Percentiles rank a stretch among this genome's conserved stretches.
Evolutionary conservation across 1,140 invertebrate species (phyloP).

Genomic region (Zaprionus ornatus): DNA sequence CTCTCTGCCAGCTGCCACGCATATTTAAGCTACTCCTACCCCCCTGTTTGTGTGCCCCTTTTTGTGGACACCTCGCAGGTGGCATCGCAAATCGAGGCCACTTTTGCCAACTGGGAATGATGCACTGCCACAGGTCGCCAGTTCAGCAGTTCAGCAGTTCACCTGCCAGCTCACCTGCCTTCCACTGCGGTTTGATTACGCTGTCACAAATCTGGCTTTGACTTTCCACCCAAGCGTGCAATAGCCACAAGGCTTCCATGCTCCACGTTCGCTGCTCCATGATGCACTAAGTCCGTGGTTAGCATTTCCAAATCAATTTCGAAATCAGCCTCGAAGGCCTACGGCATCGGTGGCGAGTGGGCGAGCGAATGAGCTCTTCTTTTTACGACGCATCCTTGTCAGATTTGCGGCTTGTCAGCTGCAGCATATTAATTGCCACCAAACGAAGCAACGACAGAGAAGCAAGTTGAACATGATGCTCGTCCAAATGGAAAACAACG

Average conservation of each 20-base stretch:
- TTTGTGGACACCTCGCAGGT: constrained; percentile 6
- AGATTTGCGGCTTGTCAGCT: background rate
- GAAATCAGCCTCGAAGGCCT: background rate
- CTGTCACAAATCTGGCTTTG: constrained; percentile 31
- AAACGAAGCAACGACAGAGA: background rate
- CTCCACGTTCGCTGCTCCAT: background rate
- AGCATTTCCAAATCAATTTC: constrained; percentile 1
- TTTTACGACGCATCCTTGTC: too few species aligned
- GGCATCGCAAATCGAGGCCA: constrained; percentile 22
- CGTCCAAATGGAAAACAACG: background rate
- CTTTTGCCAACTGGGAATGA: constrained; percentile 12
- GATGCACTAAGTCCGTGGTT: background rate
- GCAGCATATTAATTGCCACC: constrained; percentile 1
- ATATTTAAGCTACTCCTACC: constrained; percentile 26
- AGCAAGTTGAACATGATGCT: background rate
- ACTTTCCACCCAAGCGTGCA: background rate
- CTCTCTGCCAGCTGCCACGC: constrained; percentile 26
- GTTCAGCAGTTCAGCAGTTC: background rate
- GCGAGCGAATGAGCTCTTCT: background rate
- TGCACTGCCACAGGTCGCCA: constrained; percentile 2
- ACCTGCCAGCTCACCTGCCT: background rate
- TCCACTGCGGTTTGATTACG: constrained; percentile 13
- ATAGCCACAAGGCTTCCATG: background rate
- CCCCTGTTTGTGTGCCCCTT: background rate
- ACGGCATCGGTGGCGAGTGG: background rate